Evolutionary conservation across 1,140 invertebrate genomes (phyloP), one percentile per base, ranked within the genome.

Genomic region (Leptopilina clavipes): DNA sequence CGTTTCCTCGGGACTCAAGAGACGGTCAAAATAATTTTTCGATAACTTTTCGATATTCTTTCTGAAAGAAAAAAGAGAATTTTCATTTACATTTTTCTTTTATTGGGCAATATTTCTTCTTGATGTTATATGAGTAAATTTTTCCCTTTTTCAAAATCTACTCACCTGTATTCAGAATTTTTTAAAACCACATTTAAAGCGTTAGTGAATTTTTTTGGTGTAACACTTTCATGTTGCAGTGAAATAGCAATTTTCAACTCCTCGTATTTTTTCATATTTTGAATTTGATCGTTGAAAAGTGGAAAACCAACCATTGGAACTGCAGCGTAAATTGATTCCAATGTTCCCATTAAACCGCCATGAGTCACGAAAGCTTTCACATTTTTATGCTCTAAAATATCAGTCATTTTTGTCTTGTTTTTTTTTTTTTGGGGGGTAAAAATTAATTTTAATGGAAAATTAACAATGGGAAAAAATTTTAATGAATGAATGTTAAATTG

Each of bases 251-350:
- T 72, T 19, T 82, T 81, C 19, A 77, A 76, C 9, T 77, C 43
- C 6, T 73, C 79, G 9, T 81, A 82, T 1, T 18, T 56, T 10
- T 80, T 40, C 0, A 81, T 93, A 1, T 92, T 90, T 40, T 92
- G 90, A 83, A 94, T 93, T 81, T 94, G 93, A 78, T 95, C 94
- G 11, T 92, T 93, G 73, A 92, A 91, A 71, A 95, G 88, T 7
- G 95, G 95, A 80, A 95, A 93, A 9, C 92, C 91, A 0, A 96
- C 86, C n/a, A 94, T 91, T 0, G 95, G 95, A 11, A 95, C 94
- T n/a, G 92, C 94, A 80, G 92, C 93, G 81, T 94, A 93, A 45
- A 94, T 91, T 8, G 94, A 92, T 87, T 96, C 95, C 52, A 93
- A 93, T 1, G 92, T 93, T 56, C 95, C 93, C 83, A 94, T 92